Evolutionary conservation across 1,140 invertebrate genomes (phyloP).

Genomic region (Hycleus cichorii): DNA sequence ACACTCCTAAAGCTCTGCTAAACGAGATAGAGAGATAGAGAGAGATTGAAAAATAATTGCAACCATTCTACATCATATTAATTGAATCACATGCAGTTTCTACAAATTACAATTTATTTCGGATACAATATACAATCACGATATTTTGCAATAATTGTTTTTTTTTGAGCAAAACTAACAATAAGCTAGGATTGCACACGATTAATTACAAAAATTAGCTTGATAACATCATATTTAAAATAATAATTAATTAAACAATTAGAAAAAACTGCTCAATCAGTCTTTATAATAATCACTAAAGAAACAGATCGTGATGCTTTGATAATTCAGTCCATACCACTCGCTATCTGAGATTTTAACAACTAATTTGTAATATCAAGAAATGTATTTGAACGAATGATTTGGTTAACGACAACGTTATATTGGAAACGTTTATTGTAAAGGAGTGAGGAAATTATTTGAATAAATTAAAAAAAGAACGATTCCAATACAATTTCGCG

Average conservation of each 20-base stretch:
- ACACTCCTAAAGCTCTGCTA: no score
- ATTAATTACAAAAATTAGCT: neutral
- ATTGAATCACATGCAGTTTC: no score
- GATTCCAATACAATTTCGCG: neutral
- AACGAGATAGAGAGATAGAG: no score
- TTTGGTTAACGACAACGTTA: neutral
- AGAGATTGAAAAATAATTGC: no score
- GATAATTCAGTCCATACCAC: slow-evolving; percentile 10
- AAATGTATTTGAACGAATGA: slow-evolving; percentile 3
- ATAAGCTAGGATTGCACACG: no score
- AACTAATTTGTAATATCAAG: slow-evolving; percentile 9
- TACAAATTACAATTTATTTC: no score
- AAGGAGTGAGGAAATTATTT: neutral
- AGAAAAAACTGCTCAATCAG: slow-evolving; percentile 8
- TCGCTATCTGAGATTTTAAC: slow-evolving; percentile 5
- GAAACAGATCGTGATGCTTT: slow-evolving; percentile 9
- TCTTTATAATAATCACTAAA: slow-evolving; percentile 12
- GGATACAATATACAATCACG: no score
- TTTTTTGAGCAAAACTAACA: slow-evolving; percentile 11
- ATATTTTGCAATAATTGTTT: no score
- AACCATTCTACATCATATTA: no score
- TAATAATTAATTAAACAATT: neutral
- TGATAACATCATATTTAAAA: slow-evolving; percentile 3
- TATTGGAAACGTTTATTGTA: no score
- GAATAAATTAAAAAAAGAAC: slow-evolving; percentile 8